Evolutionary conservation across 2,888 invertebrate genomes (phyloP), one percentile per base, ranked within the genome.

Genomic region (Serrognathus titanus): DNA sequence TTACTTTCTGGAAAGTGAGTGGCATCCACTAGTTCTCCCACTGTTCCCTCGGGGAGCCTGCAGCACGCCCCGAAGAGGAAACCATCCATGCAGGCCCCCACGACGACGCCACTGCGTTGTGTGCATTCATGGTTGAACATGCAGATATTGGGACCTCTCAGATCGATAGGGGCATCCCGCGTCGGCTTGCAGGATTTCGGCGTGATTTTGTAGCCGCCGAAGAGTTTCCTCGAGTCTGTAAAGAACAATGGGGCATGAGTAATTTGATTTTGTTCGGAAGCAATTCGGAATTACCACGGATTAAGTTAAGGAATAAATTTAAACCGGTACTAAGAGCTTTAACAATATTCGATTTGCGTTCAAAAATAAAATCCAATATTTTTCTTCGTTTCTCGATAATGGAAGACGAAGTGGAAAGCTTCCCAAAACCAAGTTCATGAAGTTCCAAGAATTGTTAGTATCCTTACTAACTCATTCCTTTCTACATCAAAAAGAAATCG

Each of bases 51-150:
- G 63, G 85, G 84, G 24, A 93, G 81, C 69, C 90, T 88, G 71
- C 94, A 95, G 75, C 94, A 95, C 0, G 94, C 92, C 1, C 94
- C 94, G 69, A 94, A 94, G n/a, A 92, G 82, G 73, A 92, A 92
- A 0, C 94, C 92, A 69, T 94, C 94, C 88, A 94, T 92, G 71
- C 94, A 95, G 0, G 94, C 89, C 0, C 94, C 93, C 0, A 94
- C 90, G 63, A 93, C 89, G 71, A 89, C 86, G 0, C 94, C 94
- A 0, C 85, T 85, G 60, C 90, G 80, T 65, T 88, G 87, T 1
- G 82, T 81, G 72, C 94, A 94, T 73, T 94, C 93, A 70, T 92
- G 92, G 78, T 94, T 94, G 80, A 94, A 95, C 94, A 94, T 94
- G 77, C 94, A 94, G 69, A 92, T 87, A 39, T 89, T 90, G 40